Evolutionary conservation across 2,113 vertebrate genomes (phyloP).

Genomic region (Neogobius melanostomus): DNA sequence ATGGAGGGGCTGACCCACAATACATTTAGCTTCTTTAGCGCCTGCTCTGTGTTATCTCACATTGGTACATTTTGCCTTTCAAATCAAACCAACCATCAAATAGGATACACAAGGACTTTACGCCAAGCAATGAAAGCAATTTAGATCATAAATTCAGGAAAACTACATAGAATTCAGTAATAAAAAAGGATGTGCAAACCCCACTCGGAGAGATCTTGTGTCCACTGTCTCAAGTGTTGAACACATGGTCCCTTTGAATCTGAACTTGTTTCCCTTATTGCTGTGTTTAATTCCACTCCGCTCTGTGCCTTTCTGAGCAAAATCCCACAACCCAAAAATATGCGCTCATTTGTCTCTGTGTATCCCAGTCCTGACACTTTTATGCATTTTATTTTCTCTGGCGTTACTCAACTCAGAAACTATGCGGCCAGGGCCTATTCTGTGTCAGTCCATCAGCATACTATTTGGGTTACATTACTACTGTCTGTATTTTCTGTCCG

Average conservation of each 20-base stretch:
- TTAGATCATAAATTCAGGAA: too few relatives aligned
- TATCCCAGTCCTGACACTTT: conserved; percentile 45
- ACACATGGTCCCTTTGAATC: not conserved
- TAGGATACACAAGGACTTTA: too few relatives aligned
- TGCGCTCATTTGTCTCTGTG: conserved; percentile 29
- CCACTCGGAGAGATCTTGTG: not conserved
- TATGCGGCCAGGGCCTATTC: conserved; percentile 37
- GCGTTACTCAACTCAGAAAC: conserved; percentile 46
- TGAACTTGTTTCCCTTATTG: not conserved
- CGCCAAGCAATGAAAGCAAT: too few relatives aligned
- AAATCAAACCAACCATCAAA: too few relatives aligned
- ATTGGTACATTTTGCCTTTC: too few relatives aligned
- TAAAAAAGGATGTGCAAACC: not conserved
- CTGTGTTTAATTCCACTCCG: not conserved
- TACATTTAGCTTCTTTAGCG: too few relatives aligned
- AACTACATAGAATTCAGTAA: too few relatives aligned
- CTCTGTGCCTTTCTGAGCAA: not conserved
- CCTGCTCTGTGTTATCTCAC: too few relatives aligned
- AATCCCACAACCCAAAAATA: conserved; percentile 36
- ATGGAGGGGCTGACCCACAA: too few relatives aligned
- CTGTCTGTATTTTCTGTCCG: conserved; percentile 5
- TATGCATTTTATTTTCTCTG: conserved; percentile 41
- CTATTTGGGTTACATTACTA: conserved; percentile 16
- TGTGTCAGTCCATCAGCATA: conserved; percentile 29
- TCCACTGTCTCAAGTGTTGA: not conserved